Conservation (phyloP, 2,797 vertebrate genomes). For the Phyllotis vaccarum region DNA sequence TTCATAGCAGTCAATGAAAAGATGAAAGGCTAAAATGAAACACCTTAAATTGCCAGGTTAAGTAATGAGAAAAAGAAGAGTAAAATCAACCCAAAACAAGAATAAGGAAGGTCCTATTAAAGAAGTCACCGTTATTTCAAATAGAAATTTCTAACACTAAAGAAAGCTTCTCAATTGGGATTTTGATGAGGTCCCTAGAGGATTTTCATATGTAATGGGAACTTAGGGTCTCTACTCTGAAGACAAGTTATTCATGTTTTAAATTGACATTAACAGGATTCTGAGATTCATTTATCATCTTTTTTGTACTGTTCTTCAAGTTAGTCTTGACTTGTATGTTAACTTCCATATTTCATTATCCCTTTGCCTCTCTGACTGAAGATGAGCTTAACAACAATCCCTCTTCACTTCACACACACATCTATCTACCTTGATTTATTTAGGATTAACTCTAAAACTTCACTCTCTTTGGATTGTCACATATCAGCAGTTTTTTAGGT, state of each 20-base stretch:
- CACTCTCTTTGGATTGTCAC: conserved; percentile 65
- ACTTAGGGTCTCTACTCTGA: conserved; percentile 31
- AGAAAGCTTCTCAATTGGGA: conserved; percentile 30
- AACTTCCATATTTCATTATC: conserved; percentile 49
- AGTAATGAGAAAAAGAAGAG: conserved; percentile 33
- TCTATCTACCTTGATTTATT: conserved; percentile 60
- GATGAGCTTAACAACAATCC: conserved; percentile 46
- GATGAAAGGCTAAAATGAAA: conserved; percentile 62
- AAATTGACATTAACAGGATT: conserved; percentile 12
- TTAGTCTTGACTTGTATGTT: conserved; percentile 28
- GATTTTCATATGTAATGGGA: not conserved
- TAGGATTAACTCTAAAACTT: conserved; percentile 65
- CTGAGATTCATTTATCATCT: conserved; percentile 12
- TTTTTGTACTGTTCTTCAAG: conserved; percentile 43
- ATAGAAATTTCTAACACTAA: conserved; percentile 36
- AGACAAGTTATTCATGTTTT: not conserved
- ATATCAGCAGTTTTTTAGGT: conserved; percentile 62
- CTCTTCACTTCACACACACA: conserved; percentile 36
- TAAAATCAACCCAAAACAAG: conserved; percentile 51
- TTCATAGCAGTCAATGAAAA: conserved; percentile 55
- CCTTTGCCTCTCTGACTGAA: not conserved
- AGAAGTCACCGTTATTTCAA: conserved; percentile 61
- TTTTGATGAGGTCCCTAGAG: conserved; percentile 47
- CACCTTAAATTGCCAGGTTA: conserved; percentile 21
- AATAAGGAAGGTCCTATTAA: conserved; percentile 49